phyloP scores from a whole-genome alignment of 2,888 invertebrate species.

The Caenorhabditis afra region DNA sequence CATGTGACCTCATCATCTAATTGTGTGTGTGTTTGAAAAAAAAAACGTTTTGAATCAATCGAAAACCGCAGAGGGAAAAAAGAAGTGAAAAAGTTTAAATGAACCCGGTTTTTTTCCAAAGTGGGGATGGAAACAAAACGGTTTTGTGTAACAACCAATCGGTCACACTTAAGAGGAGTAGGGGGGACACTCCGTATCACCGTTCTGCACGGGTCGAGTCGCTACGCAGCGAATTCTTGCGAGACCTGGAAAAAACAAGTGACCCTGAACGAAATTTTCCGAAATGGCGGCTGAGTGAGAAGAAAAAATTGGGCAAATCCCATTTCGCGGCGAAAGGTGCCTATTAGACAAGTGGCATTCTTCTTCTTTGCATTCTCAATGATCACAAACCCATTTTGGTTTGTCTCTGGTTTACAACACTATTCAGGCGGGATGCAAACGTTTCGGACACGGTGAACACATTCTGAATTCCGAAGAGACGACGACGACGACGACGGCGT shows the following conservation, averaged over 20 bases:
- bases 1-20: slow-evolving; percentile 7
- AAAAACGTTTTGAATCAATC: not conserved
- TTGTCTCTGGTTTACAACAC: not conserved
- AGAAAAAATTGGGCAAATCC: not conserved
- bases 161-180: too few relatives aligned
- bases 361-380: too few relatives aligned
- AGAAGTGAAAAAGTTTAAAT: too few relatives aligned
- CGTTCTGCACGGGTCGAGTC: too few relatives aligned
- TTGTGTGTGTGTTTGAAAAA: not conserved
- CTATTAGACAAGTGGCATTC: too few relatives aligned
- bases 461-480: not conserved
- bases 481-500: not conserved
- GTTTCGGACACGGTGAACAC: not conserved
- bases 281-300: slow-evolving; percentile 3
- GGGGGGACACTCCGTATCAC: too few relatives aligned
- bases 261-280: slow-evolving; percentile 14
- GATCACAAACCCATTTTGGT: slow-evolving; percentile 39
- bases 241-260: not conserved
- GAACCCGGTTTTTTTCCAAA: not conserved
- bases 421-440: not conserved
- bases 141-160: too few relatives aligned
- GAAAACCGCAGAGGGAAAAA: too few relatives aligned
- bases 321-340: too few relatives aligned
- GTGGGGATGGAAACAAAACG: too few relatives aligned
- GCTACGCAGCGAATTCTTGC: too few relatives aligned